Evolutionary conservation across 2,797 vertebrate species (phyloP).

Genomic region (Emys orbicularis): DNA sequence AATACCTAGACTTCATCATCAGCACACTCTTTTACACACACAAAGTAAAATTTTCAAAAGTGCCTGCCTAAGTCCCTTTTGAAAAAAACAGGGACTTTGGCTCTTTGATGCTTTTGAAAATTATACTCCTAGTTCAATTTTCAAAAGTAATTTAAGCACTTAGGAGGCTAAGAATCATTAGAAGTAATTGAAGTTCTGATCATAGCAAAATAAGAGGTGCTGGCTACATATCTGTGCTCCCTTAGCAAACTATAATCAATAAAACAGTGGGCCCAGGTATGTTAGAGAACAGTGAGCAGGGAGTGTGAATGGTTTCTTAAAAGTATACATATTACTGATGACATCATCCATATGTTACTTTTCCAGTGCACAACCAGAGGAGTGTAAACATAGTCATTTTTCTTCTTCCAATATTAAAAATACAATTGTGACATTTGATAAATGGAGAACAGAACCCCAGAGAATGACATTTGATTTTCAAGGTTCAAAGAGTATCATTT

Average conservation of each 20-base stretch:
- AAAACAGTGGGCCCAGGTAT: background rate
- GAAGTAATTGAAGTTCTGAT: background rate
- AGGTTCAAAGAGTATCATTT: background rate
- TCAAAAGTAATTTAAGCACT: background rate
- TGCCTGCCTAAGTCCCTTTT: background rate
- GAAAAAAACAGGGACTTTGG: background rate
- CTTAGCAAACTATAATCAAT: accelerated
- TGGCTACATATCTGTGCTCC: background rate
- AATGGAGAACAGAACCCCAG: background rate
- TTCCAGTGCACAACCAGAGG: background rate
- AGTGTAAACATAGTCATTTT: slow-evolving; percentile 4
- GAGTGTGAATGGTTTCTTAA: background rate
- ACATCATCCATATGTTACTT: background rate
- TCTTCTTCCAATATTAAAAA: slow-evolving; percentile 16
- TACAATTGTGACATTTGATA: background rate
- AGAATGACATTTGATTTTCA: background rate
- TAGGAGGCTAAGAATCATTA: background rate
- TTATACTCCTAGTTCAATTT: background rate
- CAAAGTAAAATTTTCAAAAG: background rate
- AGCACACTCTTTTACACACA: background rate
- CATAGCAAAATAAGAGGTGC: background rate
- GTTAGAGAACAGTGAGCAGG: background rate
- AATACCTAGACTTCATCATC: background rate
- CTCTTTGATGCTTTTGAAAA: background rate
- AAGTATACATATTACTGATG: background rate